Conservation (phyloP, 1,140 invertebrate species). For the Plutomurus gul region DNA sequence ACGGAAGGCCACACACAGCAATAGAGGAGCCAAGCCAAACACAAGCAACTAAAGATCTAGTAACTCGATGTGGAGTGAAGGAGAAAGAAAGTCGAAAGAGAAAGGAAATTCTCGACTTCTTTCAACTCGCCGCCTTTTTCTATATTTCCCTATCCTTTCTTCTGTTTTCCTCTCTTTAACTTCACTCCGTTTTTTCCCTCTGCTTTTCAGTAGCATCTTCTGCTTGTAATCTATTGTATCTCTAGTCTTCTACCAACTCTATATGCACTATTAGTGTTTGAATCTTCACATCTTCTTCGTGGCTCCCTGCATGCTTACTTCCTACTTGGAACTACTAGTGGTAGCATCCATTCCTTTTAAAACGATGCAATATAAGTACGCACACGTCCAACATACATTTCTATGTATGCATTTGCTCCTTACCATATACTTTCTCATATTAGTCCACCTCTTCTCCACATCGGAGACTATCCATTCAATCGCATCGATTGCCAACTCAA, state of each 20-base stretch:
- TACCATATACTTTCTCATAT: not conserved
- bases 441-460: too few species aligned
- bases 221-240: not conserved
- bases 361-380: too few species aligned
- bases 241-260: not conserved
- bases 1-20: not conserved
- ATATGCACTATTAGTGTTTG: not conserved
- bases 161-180: not conserved
- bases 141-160: not conserved
- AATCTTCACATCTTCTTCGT: not conserved
- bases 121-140: not conserved
- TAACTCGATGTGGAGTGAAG: too few species aligned
- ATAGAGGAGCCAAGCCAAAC: not conserved
- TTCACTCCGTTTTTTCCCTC: not conserved
- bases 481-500: constrained; percentile 28
- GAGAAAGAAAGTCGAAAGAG: too few species aligned
- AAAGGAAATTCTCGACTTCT: not conserved
- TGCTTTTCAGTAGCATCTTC: not conserved
- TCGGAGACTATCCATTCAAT: constrained; percentile 13
- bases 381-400: too few species aligned
- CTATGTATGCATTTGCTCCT: too few species aligned
- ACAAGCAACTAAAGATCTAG: too few species aligned
- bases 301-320: not conserved
- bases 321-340: not conserved
- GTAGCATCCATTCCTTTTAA: not conserved